Base-by-base conservation (phyloP, 2,797 vertebrate species). In the Spinibarbus caldwelli region DNA sequence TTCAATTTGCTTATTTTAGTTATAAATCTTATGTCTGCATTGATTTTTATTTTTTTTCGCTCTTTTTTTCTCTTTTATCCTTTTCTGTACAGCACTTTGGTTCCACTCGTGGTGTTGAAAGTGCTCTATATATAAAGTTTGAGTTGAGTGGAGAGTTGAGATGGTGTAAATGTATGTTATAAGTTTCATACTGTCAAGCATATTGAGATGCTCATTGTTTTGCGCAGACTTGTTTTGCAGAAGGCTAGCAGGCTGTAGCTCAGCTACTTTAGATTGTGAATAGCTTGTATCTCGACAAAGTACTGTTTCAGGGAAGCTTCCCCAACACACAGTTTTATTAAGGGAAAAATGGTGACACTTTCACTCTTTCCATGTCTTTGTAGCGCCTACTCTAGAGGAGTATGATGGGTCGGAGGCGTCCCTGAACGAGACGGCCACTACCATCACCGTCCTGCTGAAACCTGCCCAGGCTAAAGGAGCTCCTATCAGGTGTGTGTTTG, bases 381-480 rank as follows among this genome's bases (percentile, higher is more conserved):
- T 7, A 99, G 98, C 98, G 72, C 98, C 98, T 0, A 98, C 97
- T 36, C 95, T 99, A 88, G 97, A 98, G 2, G 97, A 99, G 90
- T 99, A 99, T 1, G 98, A 99, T 86, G 97, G 97, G 14, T 91
- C 97, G 0, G 98, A 99, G 91, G 98, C 98, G 0, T 97, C 96
- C 89, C 95, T 99, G 88, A 99, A 99, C 90, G 98, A 99, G 95
- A 99, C 98, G 0, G 97, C 97, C 66, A 99, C 98, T 82, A 99
- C 98, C 47, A 99, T 99, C 92, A 99, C 98, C 17, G 97, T 99
- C 1, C 94, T 99, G 83, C 92, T 99, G 84, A 98, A 98, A 95
- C 98, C 98, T 0, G 98, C 98, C 5, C 97, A 98, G 90, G 98
- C 98, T 78, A 99, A 99, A 91, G 98, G 98, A 87, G 98, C 98